phyloP scores from a whole-genome alignment of 1,140 invertebrate genomes.

The Harpegnathos saltator region DNA sequence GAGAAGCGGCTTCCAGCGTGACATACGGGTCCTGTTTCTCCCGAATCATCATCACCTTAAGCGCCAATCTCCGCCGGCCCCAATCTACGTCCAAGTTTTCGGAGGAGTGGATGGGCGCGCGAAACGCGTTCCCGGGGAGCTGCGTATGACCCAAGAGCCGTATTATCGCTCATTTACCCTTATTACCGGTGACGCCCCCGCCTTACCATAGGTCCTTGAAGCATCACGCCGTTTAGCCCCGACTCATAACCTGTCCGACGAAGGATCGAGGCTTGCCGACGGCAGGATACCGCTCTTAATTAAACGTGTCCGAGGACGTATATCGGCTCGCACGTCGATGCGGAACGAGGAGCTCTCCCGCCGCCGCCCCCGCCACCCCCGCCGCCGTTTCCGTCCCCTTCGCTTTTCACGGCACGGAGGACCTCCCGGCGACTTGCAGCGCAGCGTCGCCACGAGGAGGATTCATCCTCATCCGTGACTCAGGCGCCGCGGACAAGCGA shows the following conservation, averaged over 20 bases:
- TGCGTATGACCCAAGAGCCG: constrained; percentile 46
- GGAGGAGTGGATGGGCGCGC: neutral
- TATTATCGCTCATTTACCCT: constrained; percentile 71
- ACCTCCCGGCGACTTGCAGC: constrained; percentile 19
- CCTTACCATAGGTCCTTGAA: constrained; percentile 57
- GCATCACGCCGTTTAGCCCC: constrained; percentile 58
- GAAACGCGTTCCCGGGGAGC: constrained; percentile 18
- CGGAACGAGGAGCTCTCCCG: constrained; percentile 33
- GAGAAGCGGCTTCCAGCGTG: too few relatives aligned
- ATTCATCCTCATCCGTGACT: constrained; percentile 1
- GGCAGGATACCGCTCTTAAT: constrained; percentile 68
- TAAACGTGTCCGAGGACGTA: constrained; percentile 66
- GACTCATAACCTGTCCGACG: constrained; percentile 73
- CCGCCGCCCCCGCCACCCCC: constrained; percentile 16
- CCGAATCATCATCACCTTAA: constrained; percentile 46
- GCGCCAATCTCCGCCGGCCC: neutral
- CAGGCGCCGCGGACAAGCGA: too few relatives aligned
- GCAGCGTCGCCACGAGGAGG: neutral
- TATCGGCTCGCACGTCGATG: constrained; percentile 40
- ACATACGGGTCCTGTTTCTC: constrained; percentile 4
- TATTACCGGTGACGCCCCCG: constrained; percentile 56
- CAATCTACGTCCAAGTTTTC: constrained; percentile 55
- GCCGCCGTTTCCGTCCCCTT: constrained; percentile 1
- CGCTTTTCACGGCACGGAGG: constrained; percentile 25
- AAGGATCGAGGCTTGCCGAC: constrained; percentile 61